Evolutionary conservation across 1,140 invertebrate species (phyloP), one percentile per base, ranked within the genome.

Genomic region (Meloidogyne floridensis): DNA sequence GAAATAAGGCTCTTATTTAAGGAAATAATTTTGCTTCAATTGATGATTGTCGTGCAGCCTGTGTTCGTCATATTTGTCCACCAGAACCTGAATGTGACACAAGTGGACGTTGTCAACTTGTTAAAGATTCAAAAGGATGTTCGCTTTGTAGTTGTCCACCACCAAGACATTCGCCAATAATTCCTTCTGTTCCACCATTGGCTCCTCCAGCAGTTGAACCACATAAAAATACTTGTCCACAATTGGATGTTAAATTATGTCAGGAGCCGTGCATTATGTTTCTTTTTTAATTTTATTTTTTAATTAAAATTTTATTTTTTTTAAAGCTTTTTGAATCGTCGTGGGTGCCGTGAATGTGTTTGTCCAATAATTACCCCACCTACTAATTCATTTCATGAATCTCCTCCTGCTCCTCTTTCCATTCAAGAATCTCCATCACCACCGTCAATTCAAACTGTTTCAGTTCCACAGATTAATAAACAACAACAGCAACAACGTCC

Each of bases 91-190:
- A 79, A 43, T 89, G 88, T 77, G 88, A 89, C 77, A 74, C 81
- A 10, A 20, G 56, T 9, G 59, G 59, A 65, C 79, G 87, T 4
- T 89, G 88, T 69, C 88, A 89, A 75, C 56, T 89, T 47, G 87
- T 89, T 18, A 87, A 86, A 69, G 89, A 89, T 77, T 75, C 75
- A 8, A 78, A 83, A 51, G 88, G 88, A 74, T 89, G 88, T 80
- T 81, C 87, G 11, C 86, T 90, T 82, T 89, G 88, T 80, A 88
- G 77, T 71, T 89, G 88, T 76, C 85, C 88, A 15, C 89, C 88
- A 47, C 54, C 72, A 54, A 77, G 59, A 18, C 83, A 84, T 54
- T 81, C 75, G 15, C 73, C 69, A 32, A 56, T 82, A 70, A 42
- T 80, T 13, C 79, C 51, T 42, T 18, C 47, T 18, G 11, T 32